Base-by-base conservation (phyloP, 1,140 invertebrate species). In the Platyura marginata region DNA sequence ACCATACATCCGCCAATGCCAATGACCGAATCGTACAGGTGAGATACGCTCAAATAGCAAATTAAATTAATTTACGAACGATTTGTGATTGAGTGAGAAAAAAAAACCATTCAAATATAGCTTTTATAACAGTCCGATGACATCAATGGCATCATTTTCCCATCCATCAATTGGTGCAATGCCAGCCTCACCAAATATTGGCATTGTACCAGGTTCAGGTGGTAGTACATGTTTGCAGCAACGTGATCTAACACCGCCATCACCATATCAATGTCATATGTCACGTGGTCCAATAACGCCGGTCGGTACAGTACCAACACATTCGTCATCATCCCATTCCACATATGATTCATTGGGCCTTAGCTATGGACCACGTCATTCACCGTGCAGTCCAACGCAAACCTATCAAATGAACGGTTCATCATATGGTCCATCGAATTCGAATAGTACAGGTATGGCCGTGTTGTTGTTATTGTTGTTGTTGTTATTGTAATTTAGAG, bases 261-360 rank as follows among this genome's bases (percentile, higher is more conserved):
- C 50, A 13, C 50, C 57, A 35, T 61, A 61, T 32, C 50, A 57
- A 20, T 60, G 58, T 23, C 58, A 61, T 35, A 59, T 61, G 52
- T 49, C 54, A 3, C 44, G 51, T 2, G 48, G 51, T 2, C 44
- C 50, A 5, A 44, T 53, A 33, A 44, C 50, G 9, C 39, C 50
- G 2, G 32, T 35, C 5, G 42, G 42, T 3, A 19, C 13, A 8
- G 36, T n/a, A 3, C 36, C 36, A 21, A 18, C n/a, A 18, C n/a
- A 18, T 18, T 21, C 36, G 19, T n/a, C 36, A 19, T 21, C 16
- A 8, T 38, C 36, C 4, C n/a, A n/a, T 18, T n/a, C 36, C 18
- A 18, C 36, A 5, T 38, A 38, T 13, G 36, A 38, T 38, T 38
- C 36, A 38, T 18, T 38, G 3, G 36, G 36, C 4, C 20, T 38